Evolutionary conservation across 2,113 vertebrate species (phyloP).

Genomic region (Callospermophilus lateralis): DNA sequence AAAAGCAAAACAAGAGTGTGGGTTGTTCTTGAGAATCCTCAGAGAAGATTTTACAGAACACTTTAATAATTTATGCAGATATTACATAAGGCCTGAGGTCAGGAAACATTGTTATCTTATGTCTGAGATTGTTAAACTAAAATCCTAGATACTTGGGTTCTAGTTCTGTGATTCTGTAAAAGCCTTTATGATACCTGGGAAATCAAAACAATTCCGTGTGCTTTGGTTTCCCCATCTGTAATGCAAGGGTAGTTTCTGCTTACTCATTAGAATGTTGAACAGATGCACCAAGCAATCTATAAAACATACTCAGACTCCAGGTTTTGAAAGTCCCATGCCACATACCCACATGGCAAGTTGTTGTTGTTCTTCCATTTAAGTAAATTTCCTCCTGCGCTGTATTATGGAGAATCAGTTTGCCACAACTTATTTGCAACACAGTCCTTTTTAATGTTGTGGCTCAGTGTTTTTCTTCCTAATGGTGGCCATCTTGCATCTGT

Average conservation of each 20-base stretch:
- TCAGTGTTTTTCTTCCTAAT: neutral
- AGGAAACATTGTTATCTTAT: conserved; percentile 11
- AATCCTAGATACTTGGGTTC: conserved; percentile 10
- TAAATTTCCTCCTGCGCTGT: neutral
- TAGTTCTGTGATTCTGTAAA: conserved; percentile 36
- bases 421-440: neutral
- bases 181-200: neutral
- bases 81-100: neutral
- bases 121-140: conserved; percentile 38
- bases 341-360: neutral
- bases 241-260: neutral
- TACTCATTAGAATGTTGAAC: neutral
- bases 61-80: conserved; percentile 53
- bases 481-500: neutral
- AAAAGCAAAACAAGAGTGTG: neutral
- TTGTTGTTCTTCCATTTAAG: neutral
- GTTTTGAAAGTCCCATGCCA: neutral
- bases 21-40: conserved; percentile 36
- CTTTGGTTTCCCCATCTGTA: conserved; percentile 1
- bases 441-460: neutral
- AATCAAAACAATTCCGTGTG: neutral
- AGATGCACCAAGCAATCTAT: neutral
- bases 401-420: neutral
- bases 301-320: neutral
- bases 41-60: conserved; percentile 43